A percentile compares a stretch with the other conserved stretches of the same genome.
These are phyloP conservation scores for Diachasmimorpha longicaudata DNA, from an alignment of 1,140 invertebrate genomes.

Conservation along the genomic window DNA sequence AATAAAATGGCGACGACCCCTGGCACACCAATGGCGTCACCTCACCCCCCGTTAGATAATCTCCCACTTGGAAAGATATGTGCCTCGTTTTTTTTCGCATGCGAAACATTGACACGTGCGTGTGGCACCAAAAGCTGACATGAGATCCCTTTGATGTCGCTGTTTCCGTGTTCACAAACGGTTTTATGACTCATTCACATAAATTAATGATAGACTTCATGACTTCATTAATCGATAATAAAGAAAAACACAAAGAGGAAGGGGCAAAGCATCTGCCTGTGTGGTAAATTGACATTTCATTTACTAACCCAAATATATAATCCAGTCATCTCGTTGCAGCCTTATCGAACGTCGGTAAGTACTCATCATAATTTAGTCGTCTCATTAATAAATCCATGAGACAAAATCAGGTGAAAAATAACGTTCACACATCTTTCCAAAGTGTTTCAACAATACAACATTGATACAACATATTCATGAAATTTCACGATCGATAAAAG, in stretches of 20 bases:
- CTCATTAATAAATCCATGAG: neutral
- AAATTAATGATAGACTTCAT: neutral
- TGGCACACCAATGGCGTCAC: too few relatives aligned
- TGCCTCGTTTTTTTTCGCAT: constrained; percentile 40
- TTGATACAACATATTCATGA: constrained; percentile 17
- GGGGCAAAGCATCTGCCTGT: neutral
- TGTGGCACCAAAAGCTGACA: constrained; percentile 5
- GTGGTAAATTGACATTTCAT: neutral
- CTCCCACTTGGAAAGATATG: constrained; percentile 49
- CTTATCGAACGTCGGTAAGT: neutral
- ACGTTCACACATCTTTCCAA: constrained; percentile 57
- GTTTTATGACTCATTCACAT: neutral
- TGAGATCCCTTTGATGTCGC: too few relatives aligned
- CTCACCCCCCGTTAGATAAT: too few relatives aligned
- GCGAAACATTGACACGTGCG: constrained; percentile 48
- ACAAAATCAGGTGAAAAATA: constrained; percentile 2
- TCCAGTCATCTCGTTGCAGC: constrained; percentile 12
- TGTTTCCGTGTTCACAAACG: neutral
- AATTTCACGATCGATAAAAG: constrained; percentile 23
- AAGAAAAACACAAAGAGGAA: neutral
- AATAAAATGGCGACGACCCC: too few relatives aligned
- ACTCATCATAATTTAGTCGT: neutral
- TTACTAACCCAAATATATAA: constrained; percentile 22
- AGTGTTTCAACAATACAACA: constrained; percentile 21
- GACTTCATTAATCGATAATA: neutral